phyloP scores from a whole-genome alignment of 2,888 invertebrate species.

The Odontocolon sp. region DNA sequence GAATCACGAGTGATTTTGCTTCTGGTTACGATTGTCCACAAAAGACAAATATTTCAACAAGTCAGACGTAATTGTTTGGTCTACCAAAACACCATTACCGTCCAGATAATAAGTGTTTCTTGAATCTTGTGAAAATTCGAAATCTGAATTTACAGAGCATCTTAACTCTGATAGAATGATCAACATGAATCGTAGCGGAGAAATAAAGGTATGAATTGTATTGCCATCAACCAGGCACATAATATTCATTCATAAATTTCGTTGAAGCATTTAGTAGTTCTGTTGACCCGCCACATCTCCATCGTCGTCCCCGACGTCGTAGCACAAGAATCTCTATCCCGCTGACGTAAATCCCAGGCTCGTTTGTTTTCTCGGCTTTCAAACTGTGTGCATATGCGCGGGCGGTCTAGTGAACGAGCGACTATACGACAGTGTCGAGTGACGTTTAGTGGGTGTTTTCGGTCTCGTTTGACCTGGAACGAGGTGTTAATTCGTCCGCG shows the following conservation, averaged over 20 bases:
- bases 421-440: constrained; percentile 53
- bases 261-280: constrained; percentile 12
- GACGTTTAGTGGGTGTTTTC: constrained; percentile 72
- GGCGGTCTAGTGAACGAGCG: constrained; percentile 48
- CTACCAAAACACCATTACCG: neutral
- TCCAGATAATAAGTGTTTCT: neutral
- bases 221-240: constrained; percentile 1
- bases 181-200: too few species aligned
- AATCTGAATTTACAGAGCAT: too few species aligned
- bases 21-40: neutral
- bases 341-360: constrained; percentile 56
- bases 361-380: constrained; percentile 56
- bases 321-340: constrained; percentile 32
- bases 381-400: constrained; percentile 48
- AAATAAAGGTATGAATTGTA: neutral
- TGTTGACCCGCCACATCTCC: constrained; percentile 36
- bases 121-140: neutral
- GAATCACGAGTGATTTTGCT: neutral
- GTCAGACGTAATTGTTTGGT: neutral
- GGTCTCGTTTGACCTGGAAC: constrained; percentile 69
- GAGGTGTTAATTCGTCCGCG: constrained; percentile 71
- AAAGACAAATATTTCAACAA: neutral
- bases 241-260: constrained; percentile 54
- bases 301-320: constrained; percentile 50
- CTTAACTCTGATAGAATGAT: too few species aligned